These are phyloP conservation scores for Tragopan temminckii DNA, from an alignment of 2,797 vertebrate species.

Conservation along the genomic window DNA sequence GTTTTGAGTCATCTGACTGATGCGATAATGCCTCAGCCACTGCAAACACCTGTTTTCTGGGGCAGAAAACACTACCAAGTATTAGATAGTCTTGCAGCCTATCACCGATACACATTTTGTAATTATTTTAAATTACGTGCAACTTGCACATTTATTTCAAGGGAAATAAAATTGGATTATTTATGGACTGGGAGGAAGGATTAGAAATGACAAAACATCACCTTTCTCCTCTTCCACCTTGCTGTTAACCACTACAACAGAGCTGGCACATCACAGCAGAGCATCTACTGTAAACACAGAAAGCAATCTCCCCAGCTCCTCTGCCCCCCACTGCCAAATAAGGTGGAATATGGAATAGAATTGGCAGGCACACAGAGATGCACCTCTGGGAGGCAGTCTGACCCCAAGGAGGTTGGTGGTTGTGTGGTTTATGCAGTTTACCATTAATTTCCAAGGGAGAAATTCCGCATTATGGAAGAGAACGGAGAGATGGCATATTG, in stretches of 20 bases:
- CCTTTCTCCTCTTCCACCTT: background rate
- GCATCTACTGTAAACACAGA: background rate
- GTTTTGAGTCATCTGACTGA: background rate
- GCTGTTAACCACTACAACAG: background rate
- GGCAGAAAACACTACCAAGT: background rate
- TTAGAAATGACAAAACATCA: background rate
- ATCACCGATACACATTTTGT: background rate
- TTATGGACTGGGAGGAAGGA: background rate
- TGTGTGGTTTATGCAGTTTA: background rate
- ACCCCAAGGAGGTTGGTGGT: accelerated
- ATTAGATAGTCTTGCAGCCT: background rate
- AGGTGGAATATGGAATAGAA: background rate
- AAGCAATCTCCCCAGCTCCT: background rate
- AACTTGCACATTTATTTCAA: background rate
- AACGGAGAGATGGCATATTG: background rate
- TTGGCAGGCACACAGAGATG: background rate
- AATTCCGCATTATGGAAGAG: background rate
- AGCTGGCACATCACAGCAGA: background rate
- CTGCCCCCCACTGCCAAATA: accelerated
- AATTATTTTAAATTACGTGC: background rate
- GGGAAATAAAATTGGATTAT: background rate
- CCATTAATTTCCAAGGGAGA: background rate
- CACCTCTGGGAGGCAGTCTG: background rate
- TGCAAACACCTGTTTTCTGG: background rate
- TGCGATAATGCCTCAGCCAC: background rate